These are phyloP conservation scores for Cardiocondyla obscurior DNA, from an alignment of 1,140 invertebrate species.

Conservation along the genomic window DNA sequence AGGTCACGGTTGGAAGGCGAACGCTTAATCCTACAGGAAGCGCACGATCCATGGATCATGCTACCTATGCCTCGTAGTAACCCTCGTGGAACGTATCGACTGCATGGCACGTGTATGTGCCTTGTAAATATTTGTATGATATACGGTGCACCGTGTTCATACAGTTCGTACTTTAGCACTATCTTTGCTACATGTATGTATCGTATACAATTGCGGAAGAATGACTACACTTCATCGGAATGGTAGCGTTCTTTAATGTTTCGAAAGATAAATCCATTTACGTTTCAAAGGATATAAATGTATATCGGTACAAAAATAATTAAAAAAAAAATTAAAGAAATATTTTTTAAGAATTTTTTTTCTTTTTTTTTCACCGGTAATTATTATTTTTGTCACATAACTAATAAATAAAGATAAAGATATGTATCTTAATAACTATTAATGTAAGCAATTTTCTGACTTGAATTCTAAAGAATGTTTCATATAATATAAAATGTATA, in stretches of 20 bases:
- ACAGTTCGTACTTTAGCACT: slow-evolving; percentile 58
- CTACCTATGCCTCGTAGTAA: slow-evolving; percentile 62
- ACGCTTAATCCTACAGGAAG: slow-evolving; percentile 39
- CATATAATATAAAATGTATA: neutral
- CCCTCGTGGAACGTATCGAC: slow-evolving; percentile 35
- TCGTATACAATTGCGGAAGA: slow-evolving; percentile 57
- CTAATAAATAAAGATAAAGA: no score
- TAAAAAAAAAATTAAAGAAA: neutral
- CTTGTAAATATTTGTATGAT: slow-evolving; percentile 74
- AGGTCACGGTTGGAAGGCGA: slow-evolving; percentile 52
- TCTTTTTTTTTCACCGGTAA: no score
- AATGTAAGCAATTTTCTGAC: neutral
- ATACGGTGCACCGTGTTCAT: slow-evolving; percentile 39
- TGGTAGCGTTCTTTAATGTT: slow-evolving; percentile 46
- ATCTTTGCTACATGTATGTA: slow-evolving; percentile 52
- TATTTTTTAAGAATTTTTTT: neutral
- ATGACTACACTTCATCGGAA: slow-evolving; percentile 34
- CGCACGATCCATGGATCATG: slow-evolving; percentile 65
- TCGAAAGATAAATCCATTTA: slow-evolving; percentile 35
- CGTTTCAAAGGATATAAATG: neutral
- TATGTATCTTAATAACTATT: neutral
- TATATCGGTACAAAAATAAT: neutral
- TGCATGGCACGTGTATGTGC: slow-evolving; percentile 59
- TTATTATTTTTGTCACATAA: no score
- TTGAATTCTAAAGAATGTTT: neutral